Conservation (phyloP, 2,113 vertebrate species). For the Thoracochromis brauschi region DNA sequence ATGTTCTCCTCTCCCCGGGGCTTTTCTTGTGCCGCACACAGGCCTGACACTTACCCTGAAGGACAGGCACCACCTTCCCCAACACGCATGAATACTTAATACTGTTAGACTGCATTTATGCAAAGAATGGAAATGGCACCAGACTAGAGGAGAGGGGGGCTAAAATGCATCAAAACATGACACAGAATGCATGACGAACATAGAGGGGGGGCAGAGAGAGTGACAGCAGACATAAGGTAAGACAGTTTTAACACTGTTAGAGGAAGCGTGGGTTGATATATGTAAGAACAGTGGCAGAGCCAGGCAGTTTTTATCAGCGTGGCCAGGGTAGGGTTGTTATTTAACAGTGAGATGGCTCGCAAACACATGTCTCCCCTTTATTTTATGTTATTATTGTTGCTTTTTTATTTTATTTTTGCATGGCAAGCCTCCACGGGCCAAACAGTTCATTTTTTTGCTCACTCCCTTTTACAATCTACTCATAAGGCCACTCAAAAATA, state of each 20-base stretch:
- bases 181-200: slow-evolving; percentile 42
- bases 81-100: slow-evolving; percentile 73
- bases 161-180: slow-evolving; percentile 62
- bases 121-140: slow-evolving; percentile 68
- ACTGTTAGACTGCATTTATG: slow-evolving; percentile 71
- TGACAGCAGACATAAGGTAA: slow-evolving; percentile 24
- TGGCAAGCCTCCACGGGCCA: neutral
- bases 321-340: neutral
- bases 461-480: neutral
- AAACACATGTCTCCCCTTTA: neutral
- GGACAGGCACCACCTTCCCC: slow-evolving; percentile 70
- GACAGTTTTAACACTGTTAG: neutral
- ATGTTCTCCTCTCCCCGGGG: slow-evolving; percentile 69
- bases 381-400: neutral
- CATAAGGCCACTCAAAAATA: neutral
- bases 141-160: slow-evolving; percentile 28
- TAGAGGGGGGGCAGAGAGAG: neutral
- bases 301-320: neutral
- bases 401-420: neutral
- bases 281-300: neutral
- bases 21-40: slow-evolving; percentile 66
- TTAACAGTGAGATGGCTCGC: neutral
- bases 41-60: slow-evolving; percentile 69
- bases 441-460: neutral
- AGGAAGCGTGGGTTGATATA: neutral